Evolutionary conservation across 2,113 vertebrate species (phyloP).

Genomic region (Phaethornis superciliosus): DNA sequence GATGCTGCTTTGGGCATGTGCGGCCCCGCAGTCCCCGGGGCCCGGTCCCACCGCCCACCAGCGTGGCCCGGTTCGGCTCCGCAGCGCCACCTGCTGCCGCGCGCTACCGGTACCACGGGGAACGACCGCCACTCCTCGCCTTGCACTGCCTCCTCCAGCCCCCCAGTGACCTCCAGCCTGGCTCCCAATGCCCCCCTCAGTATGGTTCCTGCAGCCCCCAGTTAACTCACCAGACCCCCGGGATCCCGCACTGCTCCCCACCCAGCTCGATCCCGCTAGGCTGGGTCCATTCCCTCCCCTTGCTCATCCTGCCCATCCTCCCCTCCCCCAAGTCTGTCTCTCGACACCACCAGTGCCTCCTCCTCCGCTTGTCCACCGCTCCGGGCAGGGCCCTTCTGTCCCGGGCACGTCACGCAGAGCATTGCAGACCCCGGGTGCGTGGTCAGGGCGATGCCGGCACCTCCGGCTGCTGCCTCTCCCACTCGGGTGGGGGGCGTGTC

Average conservation of each 20-base stretch:
- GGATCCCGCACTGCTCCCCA: not conserved
- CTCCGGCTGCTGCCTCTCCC: no score
- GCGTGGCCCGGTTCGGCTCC: not conserved
- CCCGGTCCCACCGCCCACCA: not conserved
- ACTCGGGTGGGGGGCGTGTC: no score
- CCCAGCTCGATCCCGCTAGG: not conserved
- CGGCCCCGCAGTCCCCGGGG: not conserved
- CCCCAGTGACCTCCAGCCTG: no score
- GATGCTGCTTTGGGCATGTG: not conserved
- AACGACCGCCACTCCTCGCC: not conserved
- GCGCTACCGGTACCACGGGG: not conserved
- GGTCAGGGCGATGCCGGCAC: not conserved
- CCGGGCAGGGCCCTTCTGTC: not conserved
- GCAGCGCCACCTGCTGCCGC: conserved; percentile 28
- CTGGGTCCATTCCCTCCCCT: no score
- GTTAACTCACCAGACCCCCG: not conserved
- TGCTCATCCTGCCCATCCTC: no score
- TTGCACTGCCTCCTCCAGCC: not conserved
- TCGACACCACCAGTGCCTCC: not conserved
- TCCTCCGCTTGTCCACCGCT: no score
- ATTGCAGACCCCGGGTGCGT: no score
- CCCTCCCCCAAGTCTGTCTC: no score
- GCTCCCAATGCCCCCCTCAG: not conserved
- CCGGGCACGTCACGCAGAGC: no score
- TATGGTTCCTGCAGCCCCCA: not conserved